Evolutionary conservation across 1,140 invertebrate genomes (phyloP).

Genomic region (Rhynchophorus ferrugineus): DNA sequence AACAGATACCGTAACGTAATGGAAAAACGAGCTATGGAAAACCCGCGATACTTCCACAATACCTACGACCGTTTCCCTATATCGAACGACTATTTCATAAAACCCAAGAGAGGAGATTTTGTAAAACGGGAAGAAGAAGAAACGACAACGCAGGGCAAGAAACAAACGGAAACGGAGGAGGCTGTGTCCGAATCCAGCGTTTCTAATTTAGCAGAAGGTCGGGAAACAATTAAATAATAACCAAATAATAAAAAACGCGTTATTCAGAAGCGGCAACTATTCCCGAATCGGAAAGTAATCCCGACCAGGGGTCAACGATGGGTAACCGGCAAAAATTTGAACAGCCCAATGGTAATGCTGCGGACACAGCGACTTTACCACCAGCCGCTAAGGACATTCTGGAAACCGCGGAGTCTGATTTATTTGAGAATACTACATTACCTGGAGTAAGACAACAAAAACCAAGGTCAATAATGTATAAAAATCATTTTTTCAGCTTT

Average conservation of each 20-base stretch:
- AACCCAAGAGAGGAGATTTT: conserved; percentile 2
- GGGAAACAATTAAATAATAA: too few relatives aligned
- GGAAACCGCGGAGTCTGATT: conserved; percentile 13
- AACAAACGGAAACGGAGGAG: not conserved
- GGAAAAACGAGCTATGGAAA: conserved; percentile 3
- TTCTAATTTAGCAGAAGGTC: too few relatives aligned
- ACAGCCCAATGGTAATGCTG: not conserved
- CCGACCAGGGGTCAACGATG: too few relatives aligned
- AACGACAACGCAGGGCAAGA: not conserved
- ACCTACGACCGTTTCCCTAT: conserved; percentile 5
- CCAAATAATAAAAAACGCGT: too few relatives aligned
- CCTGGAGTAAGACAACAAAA: conserved; percentile 9
- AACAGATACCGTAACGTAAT: too few relatives aligned
- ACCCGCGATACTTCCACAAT: not conserved
- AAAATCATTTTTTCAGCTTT: too few relatives aligned
- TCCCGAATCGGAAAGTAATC: too few relatives aligned
- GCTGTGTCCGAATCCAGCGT: too few relatives aligned
- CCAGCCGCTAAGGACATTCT: conserved; percentile 8
- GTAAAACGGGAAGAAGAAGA: conserved; percentile 10
- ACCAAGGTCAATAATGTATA: too few relatives aligned
- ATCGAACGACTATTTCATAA: conserved; percentile 13
- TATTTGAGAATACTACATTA: conserved; percentile 13
- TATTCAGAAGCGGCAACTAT: too few relatives aligned
- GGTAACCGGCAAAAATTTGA: too few relatives aligned
- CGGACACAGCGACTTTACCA: not conserved